A percentile compares a stretch with the other conserved stretches of the same genome.
Conservation (phyloP, 2,113 vertebrate species). For the Eretmochelys imbricata region DNA sequence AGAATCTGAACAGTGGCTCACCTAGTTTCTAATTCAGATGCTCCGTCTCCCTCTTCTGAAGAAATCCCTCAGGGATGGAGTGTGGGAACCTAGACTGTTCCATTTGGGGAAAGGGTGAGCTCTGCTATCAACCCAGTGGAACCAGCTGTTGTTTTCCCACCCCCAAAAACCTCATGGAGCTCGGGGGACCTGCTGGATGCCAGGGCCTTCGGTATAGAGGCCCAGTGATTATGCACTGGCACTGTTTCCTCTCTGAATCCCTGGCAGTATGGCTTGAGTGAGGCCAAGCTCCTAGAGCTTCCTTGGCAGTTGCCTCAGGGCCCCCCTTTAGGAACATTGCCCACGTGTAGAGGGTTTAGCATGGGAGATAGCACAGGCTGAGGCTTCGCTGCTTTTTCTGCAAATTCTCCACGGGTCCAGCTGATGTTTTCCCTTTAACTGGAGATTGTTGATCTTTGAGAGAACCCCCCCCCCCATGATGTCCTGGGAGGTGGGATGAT, state of each 20-base stretch:
- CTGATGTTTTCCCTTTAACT: not conserved
- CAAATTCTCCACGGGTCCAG: not conserved
- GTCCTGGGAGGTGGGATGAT: not conserved
- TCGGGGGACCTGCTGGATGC: not conserved
- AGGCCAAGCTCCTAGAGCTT: not conserved
- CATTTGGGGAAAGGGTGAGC: not conserved
- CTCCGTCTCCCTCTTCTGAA: not conserved
- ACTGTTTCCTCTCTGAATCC: not conserved
- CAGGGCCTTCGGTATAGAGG: not conserved
- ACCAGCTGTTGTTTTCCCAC: not conserved
- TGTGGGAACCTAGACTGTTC: not conserved
- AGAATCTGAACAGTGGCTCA: not conserved
- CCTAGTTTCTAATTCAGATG: not conserved
- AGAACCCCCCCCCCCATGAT: not conserved
- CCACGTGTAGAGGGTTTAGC: not conserved
- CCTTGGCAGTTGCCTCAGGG: not conserved
- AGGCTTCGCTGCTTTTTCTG: not conserved
- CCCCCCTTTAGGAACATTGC: not conserved
- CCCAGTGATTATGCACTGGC: not conserved
- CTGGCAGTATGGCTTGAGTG: not conserved
- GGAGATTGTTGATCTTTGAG: not conserved
- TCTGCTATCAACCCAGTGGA: not conserved
- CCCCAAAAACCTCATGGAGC: not conserved
- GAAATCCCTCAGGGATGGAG: not conserved
- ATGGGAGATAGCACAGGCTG: not conserved